Evolutionary conservation across 2,888 invertebrate genomes (phyloP), one percentile per base, ranked within the genome.

Genomic region (Andrena hattorfiana): DNA sequence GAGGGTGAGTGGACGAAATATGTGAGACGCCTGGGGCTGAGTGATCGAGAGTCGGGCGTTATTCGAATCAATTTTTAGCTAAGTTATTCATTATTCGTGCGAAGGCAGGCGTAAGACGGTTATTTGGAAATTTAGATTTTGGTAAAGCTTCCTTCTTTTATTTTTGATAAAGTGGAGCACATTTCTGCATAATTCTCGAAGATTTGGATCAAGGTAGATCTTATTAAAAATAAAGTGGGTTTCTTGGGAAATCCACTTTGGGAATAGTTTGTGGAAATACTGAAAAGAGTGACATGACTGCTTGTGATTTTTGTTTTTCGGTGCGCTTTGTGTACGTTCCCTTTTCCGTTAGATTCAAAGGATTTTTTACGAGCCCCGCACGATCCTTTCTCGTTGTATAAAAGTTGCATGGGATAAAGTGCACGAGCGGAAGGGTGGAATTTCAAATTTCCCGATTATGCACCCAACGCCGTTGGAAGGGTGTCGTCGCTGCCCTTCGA

Each of bases 361-460:
- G 80, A 54, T 62, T 67, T 67, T 80, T 79, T 62, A 67, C 54
- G 78, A 63, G 4, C 68, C 26, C 8, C 54, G 16, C 16, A 20
- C 64, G 78, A 78, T 78, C 78, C 67, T 72, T 81, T 80, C 81
- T 63, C 69, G 54, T 72, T 73, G 63, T 72, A 81, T 81, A 73
- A 81, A 81, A 81, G 66, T 80, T 80, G 71, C 81, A 80, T 67
- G 80, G 71, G 80, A 66, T 51, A 30, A 42, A 69, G 35, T 42
- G 60, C 49, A 60, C 59, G 48, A 16, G 7, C 16, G 28, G 26
- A 32, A 23, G 54, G 70, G 66, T n/a, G 62, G 82, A 82, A 68
- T 77, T 51, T 69, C 48, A 77, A 82, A 74, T 82, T 68, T 28
- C 59, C 26, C 77, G 83, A 83, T 83, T 77, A 86, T 85, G 88